phyloP scores from a whole-genome alignment of 2,113 vertebrate species.

The Brachyhypopomus occidentalis region DNA sequence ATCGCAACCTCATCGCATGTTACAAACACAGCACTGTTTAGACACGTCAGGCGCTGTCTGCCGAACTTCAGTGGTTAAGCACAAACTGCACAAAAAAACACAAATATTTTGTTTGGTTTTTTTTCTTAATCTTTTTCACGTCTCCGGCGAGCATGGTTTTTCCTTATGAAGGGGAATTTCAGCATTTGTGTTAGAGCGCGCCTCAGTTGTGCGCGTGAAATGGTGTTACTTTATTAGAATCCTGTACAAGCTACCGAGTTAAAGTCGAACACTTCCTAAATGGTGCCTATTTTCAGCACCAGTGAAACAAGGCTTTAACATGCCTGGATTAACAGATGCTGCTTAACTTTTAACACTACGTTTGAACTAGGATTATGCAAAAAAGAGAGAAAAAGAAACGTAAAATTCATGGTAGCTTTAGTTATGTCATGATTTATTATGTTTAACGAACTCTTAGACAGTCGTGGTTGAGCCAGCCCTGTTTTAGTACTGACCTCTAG shows the following conservation, averaged over 20 bases:
- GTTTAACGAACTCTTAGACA: conserved; percentile 27
- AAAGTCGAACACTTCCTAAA: conserved; percentile 33
- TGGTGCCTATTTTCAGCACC: conserved; percentile 48
- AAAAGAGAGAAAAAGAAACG: conserved; percentile 3
- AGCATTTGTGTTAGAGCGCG: not conserved
- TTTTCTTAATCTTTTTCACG: not conserved
- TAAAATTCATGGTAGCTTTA: conserved; percentile 21
- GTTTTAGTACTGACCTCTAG: conserved; percentile 3
- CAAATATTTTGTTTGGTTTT: conserved; percentile 25
- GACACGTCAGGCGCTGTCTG: not conserved
- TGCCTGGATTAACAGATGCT: conserved; percentile 53
- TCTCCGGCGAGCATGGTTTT: conserved; percentile 34
- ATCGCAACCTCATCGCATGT: conserved; percentile 6
- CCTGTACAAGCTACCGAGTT: conserved; percentile 21
- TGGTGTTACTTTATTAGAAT: conserved; percentile 12
- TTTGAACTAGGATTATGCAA: conserved; percentile 51
- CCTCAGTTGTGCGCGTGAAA: conserved; percentile 10
- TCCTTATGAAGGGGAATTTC: conserved; percentile 57
- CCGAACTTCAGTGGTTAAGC: conserved; percentile 50
- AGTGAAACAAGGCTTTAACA: conserved; percentile 23
- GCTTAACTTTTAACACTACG: conserved; percentile 55
- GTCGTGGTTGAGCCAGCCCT: conserved; percentile 26
- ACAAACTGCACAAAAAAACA: conserved; percentile 51
- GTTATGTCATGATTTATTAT: conserved; percentile 36
- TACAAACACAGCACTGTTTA: not conserved